A percentile compares a stretch with the other conserved stretches of the same genome.
Evolutionary conservation across 2,888 invertebrate species (phyloP).

Genomic region (Atethmia centrago): DNA sequence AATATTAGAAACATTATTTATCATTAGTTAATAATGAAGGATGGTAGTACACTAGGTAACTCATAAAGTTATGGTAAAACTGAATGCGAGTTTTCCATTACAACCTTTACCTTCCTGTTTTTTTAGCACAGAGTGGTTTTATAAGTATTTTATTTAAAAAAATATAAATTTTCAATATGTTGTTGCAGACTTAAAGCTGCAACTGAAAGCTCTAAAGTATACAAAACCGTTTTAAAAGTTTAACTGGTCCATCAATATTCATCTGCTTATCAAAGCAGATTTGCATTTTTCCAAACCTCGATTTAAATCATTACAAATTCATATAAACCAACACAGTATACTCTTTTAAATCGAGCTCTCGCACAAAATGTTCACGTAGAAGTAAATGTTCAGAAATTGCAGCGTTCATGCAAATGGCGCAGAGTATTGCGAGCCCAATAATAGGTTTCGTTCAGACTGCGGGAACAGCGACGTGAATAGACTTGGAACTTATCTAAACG

Average conservation of each 20-base stretch:
- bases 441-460: slow-evolving; percentile 49
- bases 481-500: slow-evolving; percentile 42
- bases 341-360: slow-evolving; percentile 25
- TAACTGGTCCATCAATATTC: background rate
- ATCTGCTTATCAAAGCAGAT: background rate
- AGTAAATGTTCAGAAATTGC: slow-evolving; percentile 54
- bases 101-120: background rate
- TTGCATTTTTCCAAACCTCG: background rate
- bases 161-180: too few species aligned
- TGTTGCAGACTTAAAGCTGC: background rate
- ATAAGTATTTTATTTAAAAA: background rate
- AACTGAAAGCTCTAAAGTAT: background rate
- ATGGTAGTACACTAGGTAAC: background rate
- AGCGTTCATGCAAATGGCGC: slow-evolving; percentile 59
- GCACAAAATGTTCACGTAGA: slow-evolving; percentile 23
- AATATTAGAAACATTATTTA: slow-evolving; percentile 29
- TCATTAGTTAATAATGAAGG: slow-evolving; percentile 14
- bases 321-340: slow-evolving; percentile 20
- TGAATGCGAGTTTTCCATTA: background rate
- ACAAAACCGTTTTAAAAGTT: background rate
- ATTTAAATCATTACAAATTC: background rate
- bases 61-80: background rate
- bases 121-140: background rate
- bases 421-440: slow-evolving; percentile 49
- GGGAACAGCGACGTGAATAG: slow-evolving; percentile 35